Evolutionary conservation across 2,888 invertebrate species (phyloP).

Genomic region (Nyleta sp.): DNA sequence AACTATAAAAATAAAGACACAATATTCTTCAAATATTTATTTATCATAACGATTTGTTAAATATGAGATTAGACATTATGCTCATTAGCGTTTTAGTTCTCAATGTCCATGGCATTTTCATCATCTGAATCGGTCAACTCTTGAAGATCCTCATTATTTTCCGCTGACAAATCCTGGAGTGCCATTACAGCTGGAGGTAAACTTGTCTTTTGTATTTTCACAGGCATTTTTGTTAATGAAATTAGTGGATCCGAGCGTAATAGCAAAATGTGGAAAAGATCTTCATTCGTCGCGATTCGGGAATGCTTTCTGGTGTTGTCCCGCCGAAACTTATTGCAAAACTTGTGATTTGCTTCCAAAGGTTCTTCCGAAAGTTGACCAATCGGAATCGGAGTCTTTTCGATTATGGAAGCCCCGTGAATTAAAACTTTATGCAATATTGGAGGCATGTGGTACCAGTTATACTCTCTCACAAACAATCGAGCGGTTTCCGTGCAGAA

Average conservation of each 20-base stretch:
- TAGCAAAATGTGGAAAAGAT: not conserved
- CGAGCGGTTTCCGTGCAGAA: conserved; percentile 1
- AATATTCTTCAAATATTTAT: no score
- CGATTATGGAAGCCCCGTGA: conserved; percentile 11
- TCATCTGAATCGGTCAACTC: no score
- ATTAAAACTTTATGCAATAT: conserved; percentile 31
- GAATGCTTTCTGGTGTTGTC: conserved; percentile 5
- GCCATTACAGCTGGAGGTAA: no score
- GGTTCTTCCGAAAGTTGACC: conserved; percentile 28
- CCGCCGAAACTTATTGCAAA: not conserved
- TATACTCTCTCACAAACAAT: not conserved
- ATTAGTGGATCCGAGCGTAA: conserved; percentile 5
- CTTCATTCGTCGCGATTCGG: conserved; percentile 4
- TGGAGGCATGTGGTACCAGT: conserved; percentile 21
- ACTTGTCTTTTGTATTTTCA: no score
- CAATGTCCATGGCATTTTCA: no score
- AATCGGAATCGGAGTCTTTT: conserved; percentile 8
- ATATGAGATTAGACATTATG: no score
- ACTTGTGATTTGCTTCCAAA: conserved; percentile 13
- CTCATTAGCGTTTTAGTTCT: no score
- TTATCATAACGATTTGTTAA: no score
- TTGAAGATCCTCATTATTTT: no score
- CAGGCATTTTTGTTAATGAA: no score
- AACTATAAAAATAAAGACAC: no score
- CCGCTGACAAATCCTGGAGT: no score